phyloP scores from a whole-genome alignment of 2,888 invertebrate species.

The Enoplolaimus lenunculus region DNA sequence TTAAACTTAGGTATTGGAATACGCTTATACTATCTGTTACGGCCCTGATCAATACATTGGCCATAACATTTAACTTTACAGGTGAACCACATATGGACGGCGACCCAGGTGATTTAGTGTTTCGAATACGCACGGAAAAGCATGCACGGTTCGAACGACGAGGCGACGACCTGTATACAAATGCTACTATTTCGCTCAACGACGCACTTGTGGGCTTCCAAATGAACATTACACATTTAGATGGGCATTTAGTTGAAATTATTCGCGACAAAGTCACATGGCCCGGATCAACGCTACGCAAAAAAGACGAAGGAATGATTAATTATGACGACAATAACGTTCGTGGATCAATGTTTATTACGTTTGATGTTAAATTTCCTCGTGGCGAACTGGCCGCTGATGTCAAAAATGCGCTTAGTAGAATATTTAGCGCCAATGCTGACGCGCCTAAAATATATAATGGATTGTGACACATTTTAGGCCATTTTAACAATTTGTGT shows the following conservation, averaged over 20 bases:
- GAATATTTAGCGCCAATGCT: slow-evolving; percentile 27
- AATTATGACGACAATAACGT: slow-evolving; percentile 93
- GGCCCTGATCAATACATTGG: too few relatives aligned
- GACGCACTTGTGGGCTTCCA: slow-evolving; percentile 60
- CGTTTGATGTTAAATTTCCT: slow-evolving; percentile 95
- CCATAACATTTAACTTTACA: too few relatives aligned
- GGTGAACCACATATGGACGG: slow-evolving; percentile 96
- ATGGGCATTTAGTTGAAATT: slow-evolving; percentile 68
- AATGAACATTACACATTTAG: slow-evolving; percentile 75
- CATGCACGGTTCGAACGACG: slow-evolving; percentile 59
- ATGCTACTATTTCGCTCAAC: slow-evolving; percentile 65
- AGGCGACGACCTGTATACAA: slow-evolving; percentile 90
- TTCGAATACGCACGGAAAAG: slow-evolving; percentile 52
- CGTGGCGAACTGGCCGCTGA: slow-evolving; percentile 68
- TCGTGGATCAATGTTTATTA: slow-evolving; percentile 79
- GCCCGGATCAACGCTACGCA: slow-evolving; percentile 88
- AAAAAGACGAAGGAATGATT: slow-evolving; percentile 98
- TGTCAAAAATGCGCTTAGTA: slow-evolving; percentile 45
- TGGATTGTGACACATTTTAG: too few relatives aligned
- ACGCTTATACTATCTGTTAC: too few relatives aligned
- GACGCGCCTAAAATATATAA: slow-evolving; percentile 69
- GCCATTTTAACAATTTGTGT: too few relatives aligned
- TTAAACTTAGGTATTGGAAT: too few relatives aligned
- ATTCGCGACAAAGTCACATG: slow-evolving; percentile 53
- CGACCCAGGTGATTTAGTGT: slow-evolving; percentile 88